phyloP scores from a whole-genome alignment of 2,888 invertebrate species.

The Drosophila limbata region DNA sequence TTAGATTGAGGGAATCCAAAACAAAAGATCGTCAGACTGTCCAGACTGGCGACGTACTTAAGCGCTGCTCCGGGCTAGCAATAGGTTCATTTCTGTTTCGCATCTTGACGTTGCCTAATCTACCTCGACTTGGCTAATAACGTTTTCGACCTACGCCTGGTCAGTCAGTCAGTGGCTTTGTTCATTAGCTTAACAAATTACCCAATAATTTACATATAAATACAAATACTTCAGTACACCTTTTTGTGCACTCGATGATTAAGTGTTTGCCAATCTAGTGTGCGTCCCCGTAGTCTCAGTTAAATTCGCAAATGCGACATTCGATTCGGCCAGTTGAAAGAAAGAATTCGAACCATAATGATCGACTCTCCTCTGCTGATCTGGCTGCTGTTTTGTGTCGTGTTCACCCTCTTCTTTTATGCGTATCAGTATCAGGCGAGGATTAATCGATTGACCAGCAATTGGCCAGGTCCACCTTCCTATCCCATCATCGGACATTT shows the following conservation, averaged over 20 bases:
- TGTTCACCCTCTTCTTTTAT: slow-evolving; percentile 37
- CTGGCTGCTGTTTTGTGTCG: slow-evolving; percentile 23
- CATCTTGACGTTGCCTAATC: slow-evolving; percentile 42
- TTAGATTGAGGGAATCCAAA: slow-evolving; percentile 26
- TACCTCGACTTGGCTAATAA: slow-evolving; percentile 10
- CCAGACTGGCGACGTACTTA: slow-evolving; percentile 46
- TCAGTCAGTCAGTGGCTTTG: slow-evolving; percentile 7
- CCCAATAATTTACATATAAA: slow-evolving; percentile 11
- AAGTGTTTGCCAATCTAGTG: slow-evolving; percentile 9
- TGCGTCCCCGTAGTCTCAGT: slow-evolving; percentile 26
- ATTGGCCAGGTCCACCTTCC: slow-evolving; percentile 60
- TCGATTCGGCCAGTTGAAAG: slow-evolving; percentile 40
- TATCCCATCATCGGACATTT: slow-evolving; percentile 65
- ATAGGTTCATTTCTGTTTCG: slow-evolving; percentile 64
- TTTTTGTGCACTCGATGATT: slow-evolving; percentile 26
- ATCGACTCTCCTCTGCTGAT: slow-evolving; percentile 38
- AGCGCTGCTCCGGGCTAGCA: slow-evolving; percentile 32
- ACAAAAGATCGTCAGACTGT: slow-evolving; percentile 31
- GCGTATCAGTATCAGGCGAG: slow-evolving; percentile 42
- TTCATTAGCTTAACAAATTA: slow-evolving; percentile 34
- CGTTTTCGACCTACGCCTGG: slow-evolving; percentile 7
- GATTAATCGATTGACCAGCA: slow-evolving; percentile 59
- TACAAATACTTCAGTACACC: slow-evolving; percentile 6
- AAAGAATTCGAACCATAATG: slow-evolving; percentile 46
- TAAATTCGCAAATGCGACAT: slow-evolving; percentile 51